phyloP scores from a whole-genome alignment of 2,888 invertebrate species.

The Meteorus colon region DNA sequence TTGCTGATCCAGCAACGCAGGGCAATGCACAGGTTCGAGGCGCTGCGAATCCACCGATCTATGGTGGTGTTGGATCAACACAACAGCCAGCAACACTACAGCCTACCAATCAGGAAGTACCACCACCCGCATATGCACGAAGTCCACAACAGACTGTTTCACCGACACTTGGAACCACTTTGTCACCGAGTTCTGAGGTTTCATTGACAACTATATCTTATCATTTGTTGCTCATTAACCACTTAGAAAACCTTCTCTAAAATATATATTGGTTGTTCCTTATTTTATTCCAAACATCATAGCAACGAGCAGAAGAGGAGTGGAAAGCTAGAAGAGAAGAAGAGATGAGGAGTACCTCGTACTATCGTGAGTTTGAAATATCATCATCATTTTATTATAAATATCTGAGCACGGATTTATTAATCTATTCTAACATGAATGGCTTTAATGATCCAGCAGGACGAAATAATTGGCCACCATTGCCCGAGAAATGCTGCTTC shows the following conservation, averaged over 20 bases:
- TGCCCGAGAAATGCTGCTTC: constrained; percentile 93
- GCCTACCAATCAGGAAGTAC: constrained; percentile 78
- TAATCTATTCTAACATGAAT: constrained; percentile 41
- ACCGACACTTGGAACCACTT: constrained; percentile 57
- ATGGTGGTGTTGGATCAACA: constrained; percentile 65
- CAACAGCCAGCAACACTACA: constrained; percentile 87
- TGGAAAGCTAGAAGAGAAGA: constrained; percentile 80
- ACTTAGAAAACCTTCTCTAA: background rate
- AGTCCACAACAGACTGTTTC: constrained; percentile 77
- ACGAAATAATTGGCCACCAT: constrained; percentile 98
- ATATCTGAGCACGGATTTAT: background rate
- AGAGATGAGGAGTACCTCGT: constrained; percentile 73
- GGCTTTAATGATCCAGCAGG: constrained; percentile 74
- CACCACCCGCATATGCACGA: constrained; percentile 79
- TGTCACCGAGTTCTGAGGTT: constrained; percentile 63
- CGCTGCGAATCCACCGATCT: constrained; percentile 75
- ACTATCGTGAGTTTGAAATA: constrained; percentile 70
- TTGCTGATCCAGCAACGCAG: constrained; percentile 83
- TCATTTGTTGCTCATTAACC: background rate
- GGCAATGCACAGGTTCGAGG: constrained; percentile 74
- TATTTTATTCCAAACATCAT: constrained; percentile 52
- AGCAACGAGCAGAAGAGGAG: constrained; percentile 93
- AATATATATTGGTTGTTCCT: background rate
- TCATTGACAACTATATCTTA: constrained; percentile 13
- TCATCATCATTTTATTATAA: constrained; percentile 7